phyloP scores from a whole-genome alignment of 2,113 vertebrate genomes.

The Oceanites oceanicus region DNA sequence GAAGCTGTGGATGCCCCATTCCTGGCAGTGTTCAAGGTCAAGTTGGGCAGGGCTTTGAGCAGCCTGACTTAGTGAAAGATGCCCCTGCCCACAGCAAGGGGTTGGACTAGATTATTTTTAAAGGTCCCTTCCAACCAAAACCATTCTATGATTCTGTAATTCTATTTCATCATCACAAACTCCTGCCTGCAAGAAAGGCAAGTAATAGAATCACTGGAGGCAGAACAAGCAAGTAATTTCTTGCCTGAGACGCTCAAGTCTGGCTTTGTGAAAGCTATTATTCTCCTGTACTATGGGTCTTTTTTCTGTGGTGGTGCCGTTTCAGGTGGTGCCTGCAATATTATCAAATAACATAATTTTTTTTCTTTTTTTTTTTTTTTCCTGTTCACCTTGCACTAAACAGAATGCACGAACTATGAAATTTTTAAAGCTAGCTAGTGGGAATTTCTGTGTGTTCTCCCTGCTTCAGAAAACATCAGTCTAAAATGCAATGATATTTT shows the following conservation, averaged over 20 bases:
- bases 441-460: neutral
- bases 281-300: neutral
- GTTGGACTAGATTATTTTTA: neutral
- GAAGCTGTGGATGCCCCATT: neutral
- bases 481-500: neutral
- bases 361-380: neutral
- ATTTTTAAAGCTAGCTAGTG: neutral
- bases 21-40: neutral
- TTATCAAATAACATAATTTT: neutral
- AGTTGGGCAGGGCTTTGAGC: neutral
- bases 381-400: neutral
- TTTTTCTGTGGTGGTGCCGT: neutral
- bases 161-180: neutral
- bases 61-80: neutral
- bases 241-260: neutral
- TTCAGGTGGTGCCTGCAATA: neutral
- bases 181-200: neutral
- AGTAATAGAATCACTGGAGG: neutral
- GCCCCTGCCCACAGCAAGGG: neutral
- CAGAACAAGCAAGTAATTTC: neutral
- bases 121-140: neutral
- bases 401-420: neutral
- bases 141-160: neutral
- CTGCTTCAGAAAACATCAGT: neutral
- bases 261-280: neutral